These are phyloP conservation scores for Lasioglossum albipes DNA, from an alignment of 1,140 invertebrate genomes.

Conservation along the genomic window DNA sequence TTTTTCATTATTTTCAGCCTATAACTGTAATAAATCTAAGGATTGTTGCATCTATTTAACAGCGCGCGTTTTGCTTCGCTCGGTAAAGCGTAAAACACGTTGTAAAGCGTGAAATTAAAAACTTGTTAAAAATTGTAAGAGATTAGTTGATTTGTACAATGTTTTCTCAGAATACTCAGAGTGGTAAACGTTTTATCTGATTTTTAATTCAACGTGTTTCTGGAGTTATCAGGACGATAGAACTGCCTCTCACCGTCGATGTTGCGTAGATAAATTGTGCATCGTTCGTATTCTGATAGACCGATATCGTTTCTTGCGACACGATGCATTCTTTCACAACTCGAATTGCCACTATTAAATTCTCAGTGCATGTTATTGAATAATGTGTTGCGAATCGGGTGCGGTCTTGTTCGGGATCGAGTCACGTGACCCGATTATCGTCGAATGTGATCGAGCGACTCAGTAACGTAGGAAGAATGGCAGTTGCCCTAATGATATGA, in stretches of 20 bases:
- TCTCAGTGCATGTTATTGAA: not conserved
- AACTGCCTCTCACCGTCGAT: not conserved
- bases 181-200: too few species aligned
- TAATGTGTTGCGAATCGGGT: conserved; percentile 33
- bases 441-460: conserved; percentile 33
- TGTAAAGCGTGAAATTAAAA: not conserved
- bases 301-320: not conserved
- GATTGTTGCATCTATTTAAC: too few species aligned
- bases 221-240: not conserved
- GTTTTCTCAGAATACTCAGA: too few species aligned
- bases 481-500: not conserved
- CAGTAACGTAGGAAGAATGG: conserved; percentile 32
- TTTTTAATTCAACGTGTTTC: not conserved
- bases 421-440: conserved; percentile 25
- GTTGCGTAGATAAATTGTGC: not conserved
- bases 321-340: conserved; percentile 15
- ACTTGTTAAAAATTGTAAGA: not conserved
- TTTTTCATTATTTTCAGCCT: too few species aligned
- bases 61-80: not conserved
- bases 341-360: conserved; percentile 12
- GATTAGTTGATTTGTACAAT: not conserved
- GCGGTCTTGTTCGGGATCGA: conserved; percentile 40
- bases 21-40: too few species aligned
- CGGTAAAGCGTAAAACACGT: not conserved
- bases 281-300: not conserved